Base-by-base conservation (phyloP, 2,797 vertebrate genomes). In the Erithacus rubecula region DNA sequence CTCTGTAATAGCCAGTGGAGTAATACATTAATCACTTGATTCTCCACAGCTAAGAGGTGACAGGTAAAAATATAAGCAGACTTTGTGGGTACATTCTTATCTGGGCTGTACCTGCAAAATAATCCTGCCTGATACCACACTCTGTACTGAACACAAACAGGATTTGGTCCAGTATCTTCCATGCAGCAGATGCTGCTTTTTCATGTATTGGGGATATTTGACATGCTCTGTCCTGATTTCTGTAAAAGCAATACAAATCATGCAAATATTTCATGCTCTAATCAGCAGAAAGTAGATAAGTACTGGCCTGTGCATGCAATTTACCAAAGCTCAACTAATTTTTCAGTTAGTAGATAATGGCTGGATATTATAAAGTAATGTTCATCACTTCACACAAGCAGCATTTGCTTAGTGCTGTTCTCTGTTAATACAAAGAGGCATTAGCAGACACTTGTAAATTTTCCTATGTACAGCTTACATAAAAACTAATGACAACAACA, bases 371-470 rank as follows among this genome's bases (percentile, higher is more conserved):
- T 89, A 92, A 94, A 95, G 93, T 94, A 95, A 95, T 89, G 90
- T 36, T 95, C 75, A 91, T 95, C 93, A 94, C 86, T 95, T 95
- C 87, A 89, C 75, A 80, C 27, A 7, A 89, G 75, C 77, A 94
- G 90, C 83, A 80, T 93, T 95, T 96, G 94, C 93, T 95, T 93
- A 93, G 92, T 83, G 89, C 95, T 87, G 49, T 92, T 89, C 81
- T 95, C 83, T 74, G 56, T 77, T 96, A 95, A 96, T 96, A 95
- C 89, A 93, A 95, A 94, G 95, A 95, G 94, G 94, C 83, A 96
- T 96, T 96, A 96, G 94, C 96, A 96, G 92, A 71, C 78, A 93
- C 89, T 95, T 96, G 96, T 96, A 96, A 96, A 96, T 96, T 95
- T 96, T 95, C 89, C 27, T 85, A 21, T 51, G 69, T 76, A 89